Base-by-base conservation (phyloP, 1,140 invertebrate genomes). In the Drosophila sproati region DNA sequence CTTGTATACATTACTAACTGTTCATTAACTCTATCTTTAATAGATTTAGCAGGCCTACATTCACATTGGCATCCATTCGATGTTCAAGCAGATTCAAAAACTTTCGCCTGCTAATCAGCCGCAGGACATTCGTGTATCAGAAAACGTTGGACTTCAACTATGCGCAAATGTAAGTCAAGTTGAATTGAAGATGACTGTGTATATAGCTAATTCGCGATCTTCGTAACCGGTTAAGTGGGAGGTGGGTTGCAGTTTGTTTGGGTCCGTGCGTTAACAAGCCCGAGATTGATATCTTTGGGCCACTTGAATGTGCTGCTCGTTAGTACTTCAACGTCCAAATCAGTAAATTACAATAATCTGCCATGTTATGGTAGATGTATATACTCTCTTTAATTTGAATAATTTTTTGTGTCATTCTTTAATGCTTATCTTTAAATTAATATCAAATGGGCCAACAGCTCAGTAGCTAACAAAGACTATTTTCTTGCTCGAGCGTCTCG, bases 71-170 rank as follows among this genome's bases (percentile, higher is more conserved):
- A 76, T 90, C 5, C 86, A 82, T 54, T 77, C 81, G 51, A 60
- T 90, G 39, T 90, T 60, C 20, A 90, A 85, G 54, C 60, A 82
- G 5, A 75, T 89, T 51, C 86, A 79, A 20, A 20, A 20, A 20
- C 20, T 20, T 20, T 20, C 20, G 20, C 20, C 20, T 20, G 20
- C 5, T 48, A 1, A 28, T 28, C 45, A 48, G 20, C 45, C 45
- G 4, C 5, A 28, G 54, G 7, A 28, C 12, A 5, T 7, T 5
- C 2, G 4, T 56, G 2, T 10, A 41, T 41, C 37, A 4, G 35
- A 56, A 10, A 12, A 4, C 20, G 0, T 20, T 20, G 20, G 20
- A 29, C 7, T 56, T 6, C 34, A 56, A 4, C n/a, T 56, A 39
- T 20, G 34, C 1, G 6, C 6, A 48, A 20, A 28, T 48, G 5